These are phyloP conservation scores for Sardinella longiceps DNA, from an alignment of 2,797 vertebrate species.

Conservation along the genomic window DNA sequence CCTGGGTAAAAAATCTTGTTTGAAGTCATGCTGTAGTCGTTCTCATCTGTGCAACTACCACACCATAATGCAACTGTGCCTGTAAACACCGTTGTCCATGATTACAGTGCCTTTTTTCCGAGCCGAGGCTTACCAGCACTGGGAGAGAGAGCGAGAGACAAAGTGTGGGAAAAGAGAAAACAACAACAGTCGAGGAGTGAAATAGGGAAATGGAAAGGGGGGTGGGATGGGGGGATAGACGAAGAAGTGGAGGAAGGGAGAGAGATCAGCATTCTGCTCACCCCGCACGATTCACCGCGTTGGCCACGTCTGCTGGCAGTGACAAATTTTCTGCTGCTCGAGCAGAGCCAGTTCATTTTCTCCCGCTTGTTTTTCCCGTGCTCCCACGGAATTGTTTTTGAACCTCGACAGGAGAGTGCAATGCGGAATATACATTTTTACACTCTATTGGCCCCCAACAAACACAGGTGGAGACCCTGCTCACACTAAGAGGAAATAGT, in stretches of 20 bases:
- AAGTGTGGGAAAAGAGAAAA: background rate
- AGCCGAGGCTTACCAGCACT: background rate
- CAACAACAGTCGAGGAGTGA: background rate
- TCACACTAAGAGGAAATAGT: background rate
- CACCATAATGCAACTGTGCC: background rate
- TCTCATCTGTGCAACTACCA: slow-evolving; percentile 8
- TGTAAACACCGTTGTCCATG: background rate
- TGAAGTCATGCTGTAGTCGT: background rate
- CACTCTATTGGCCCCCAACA: slow-evolving; percentile 32
- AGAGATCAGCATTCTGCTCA: slow-evolving; percentile 53
- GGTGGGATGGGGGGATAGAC: slow-evolving; percentile 19
- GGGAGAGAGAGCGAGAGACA: background rate
- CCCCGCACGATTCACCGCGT: slow-evolving; percentile 34
- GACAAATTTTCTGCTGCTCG: slow-evolving; percentile 52
- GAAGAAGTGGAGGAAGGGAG: slow-evolving; percentile 18
- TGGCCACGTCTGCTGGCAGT: slow-evolving; percentile 47
- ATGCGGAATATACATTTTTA: slow-evolving; percentile 48
- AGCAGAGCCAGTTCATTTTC: slow-evolving; percentile 46
- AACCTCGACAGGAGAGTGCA: slow-evolving; percentile 45
- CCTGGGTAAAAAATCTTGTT: background rate
- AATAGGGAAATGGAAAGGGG: background rate
- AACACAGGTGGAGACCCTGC: background rate
- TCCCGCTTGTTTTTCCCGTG: slow-evolving; percentile 44
- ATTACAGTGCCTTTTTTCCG: slow-evolving; percentile 4
- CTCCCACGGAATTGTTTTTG: slow-evolving; percentile 44